These are phyloP conservation scores for Melanotaenia maccullochi DNA, from an alignment of 2,797 vertebrate species.

Conservation along the genomic window DNA sequence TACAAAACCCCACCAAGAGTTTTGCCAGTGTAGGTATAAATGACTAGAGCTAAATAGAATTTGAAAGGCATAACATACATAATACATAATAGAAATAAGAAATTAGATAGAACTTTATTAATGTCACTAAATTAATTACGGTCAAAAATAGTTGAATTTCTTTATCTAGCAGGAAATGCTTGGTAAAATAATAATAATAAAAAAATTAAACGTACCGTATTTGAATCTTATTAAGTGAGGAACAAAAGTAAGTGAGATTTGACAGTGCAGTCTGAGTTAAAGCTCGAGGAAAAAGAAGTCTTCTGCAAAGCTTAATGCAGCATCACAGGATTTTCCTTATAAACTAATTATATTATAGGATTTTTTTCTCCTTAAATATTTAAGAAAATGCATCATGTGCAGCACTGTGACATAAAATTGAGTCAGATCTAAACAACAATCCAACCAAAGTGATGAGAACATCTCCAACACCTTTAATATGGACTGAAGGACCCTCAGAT, in stretches of 20 bases:
- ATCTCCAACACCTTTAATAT: slow-evolving; percentile 8
- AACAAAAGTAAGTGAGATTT: neutral
- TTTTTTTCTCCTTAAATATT: neutral
- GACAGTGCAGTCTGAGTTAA: neutral
- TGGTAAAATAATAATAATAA: too few species aligned
- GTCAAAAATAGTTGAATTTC: too few species aligned
- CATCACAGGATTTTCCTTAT: neutral
- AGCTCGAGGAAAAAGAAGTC: neutral
- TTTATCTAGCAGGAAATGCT: too few species aligned
- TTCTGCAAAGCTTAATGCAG: neutral
- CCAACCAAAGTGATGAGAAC: neutral
- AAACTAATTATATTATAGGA: neutral
- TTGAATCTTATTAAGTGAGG: neutral
- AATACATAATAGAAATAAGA: neutral
- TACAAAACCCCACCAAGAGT: neutral
- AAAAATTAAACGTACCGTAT: too few species aligned
- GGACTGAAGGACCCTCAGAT: neutral
- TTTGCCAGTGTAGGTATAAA: neutral
- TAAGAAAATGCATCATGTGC: neutral
- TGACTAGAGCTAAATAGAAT: neutral
- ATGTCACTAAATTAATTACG: neutral
- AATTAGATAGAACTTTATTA: too few species aligned
- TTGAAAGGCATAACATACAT: neutral
- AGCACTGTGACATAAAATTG: neutral
- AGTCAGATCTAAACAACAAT: neutral